These are phyloP conservation scores for Delia radicum DNA, from an alignment of 1,140 invertebrate genomes.

Conservation along the genomic window DNA sequence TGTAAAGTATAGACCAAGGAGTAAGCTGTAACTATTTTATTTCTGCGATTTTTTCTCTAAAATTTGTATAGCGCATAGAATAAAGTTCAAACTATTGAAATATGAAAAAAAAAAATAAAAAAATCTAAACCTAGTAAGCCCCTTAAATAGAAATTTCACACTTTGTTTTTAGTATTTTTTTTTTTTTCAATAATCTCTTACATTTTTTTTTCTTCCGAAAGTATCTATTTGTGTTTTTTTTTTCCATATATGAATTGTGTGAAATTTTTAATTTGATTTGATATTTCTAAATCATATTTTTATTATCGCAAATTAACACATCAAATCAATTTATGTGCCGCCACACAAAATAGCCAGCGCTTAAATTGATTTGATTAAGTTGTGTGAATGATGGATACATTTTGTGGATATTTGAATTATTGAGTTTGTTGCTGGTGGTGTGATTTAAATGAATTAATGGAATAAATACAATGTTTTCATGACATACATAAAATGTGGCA, in stretches of 20 bases:
- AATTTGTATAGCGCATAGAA: no score
- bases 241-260: background rate
- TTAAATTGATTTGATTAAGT: slow-evolving; percentile 11
- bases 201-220: background rate
- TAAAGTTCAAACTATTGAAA: no score
- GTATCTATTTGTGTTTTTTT: background rate
- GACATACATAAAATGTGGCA: no score
- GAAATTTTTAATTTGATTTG: background rate
- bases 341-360: background rate
- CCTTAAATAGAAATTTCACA: background rate
- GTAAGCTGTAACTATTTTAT: no score
- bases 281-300: slow-evolving; percentile 12
- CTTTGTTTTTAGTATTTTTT: background rate
- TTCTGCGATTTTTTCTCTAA: no score
- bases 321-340: slow-evolving; percentile 11
- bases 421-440: no score
- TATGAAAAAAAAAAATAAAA: no score
- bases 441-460: no score
- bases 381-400: background rate
- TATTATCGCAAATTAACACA: slow-evolving; percentile 15
- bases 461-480: no score
- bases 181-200: background rate
- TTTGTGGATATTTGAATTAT: background rate
- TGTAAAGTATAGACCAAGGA: no score
- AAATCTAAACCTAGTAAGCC: no score